A percentile compares a stretch with the other conserved stretches of the same genome.
Evolutionary conservation across 92 coral and sea anemone species (phyloP).

Genomic region (Umimayanthus chanpuru): DNA sequence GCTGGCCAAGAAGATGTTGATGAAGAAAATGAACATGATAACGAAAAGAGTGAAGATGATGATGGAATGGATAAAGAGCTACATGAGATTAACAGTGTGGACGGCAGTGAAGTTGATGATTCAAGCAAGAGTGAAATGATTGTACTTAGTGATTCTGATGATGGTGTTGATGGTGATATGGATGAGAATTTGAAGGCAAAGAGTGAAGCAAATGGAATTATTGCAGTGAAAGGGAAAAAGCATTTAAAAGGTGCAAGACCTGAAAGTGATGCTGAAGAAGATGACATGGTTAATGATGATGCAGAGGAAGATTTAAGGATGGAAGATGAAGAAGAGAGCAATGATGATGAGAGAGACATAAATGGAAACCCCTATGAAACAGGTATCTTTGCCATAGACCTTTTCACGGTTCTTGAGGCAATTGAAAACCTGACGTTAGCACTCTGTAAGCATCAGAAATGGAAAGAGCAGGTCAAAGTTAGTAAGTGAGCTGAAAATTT

Average conservation of each 20-base stretch:
- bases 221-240: neutral
- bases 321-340: slow-evolving; percentile 37
- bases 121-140: neutral
- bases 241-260: neutral
- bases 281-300: slow-evolving; percentile 29
- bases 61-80: slow-evolving; percentile 29
- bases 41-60: too few species aligned
- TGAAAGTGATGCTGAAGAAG: slow-evolving; percentile 12
- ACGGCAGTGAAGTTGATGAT: neutral
- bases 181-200: slow-evolving; percentile 5
- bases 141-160: neutral
- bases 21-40: neutral
- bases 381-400: neutral
- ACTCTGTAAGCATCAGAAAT: too few species aligned
- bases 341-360: slow-evolving; percentile 31
- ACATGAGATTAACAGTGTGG: slow-evolving; percentile 6
- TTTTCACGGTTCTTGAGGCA: too few species aligned
- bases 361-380: neutral
- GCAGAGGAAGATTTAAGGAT: slow-evolving; percentile 38
- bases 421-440: too few species aligned
- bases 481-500: too few species aligned
- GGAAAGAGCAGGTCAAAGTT: too few species aligned
- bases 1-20: slow-evolving; percentile 57
- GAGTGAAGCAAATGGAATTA: slow-evolving; percentile 27
- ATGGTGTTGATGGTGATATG: neutral